These are phyloP conservation scores for Pentalonia nigronervosa DNA, from an alignment of 1,140 invertebrate genomes.

Conservation along the genomic window DNA sequence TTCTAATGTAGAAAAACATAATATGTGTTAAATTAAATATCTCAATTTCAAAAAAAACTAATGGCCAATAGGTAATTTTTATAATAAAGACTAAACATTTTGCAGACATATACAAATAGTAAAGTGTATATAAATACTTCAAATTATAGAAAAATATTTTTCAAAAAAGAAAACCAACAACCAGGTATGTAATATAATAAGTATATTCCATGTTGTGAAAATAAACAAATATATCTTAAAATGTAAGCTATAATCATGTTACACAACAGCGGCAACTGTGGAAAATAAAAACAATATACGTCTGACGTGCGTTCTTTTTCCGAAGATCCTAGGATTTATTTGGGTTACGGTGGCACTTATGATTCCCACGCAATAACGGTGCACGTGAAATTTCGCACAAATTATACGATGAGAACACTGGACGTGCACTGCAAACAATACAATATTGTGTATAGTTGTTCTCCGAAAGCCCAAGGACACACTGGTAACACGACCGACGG, in stretches of 20 bases:
- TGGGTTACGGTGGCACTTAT: background rate
- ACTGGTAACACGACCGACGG: background rate
- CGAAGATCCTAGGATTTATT: background rate
- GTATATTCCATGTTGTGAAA: background rate
- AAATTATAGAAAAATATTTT: background rate
- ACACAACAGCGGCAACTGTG: background rate
- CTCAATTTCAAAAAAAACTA: background rate
- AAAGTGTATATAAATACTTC: no score
- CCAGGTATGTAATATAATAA: background rate
- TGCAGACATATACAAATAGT: no score
- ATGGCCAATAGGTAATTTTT: no score
- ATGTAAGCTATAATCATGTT: background rate
- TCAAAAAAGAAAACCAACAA: background rate
- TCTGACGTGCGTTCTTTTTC: background rate
- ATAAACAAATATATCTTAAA: background rate
- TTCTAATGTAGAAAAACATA: background rate
- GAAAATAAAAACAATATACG: background rate
- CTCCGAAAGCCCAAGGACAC: background rate
- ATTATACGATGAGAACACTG: constrained; percentile 16
- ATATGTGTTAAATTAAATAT: background rate
- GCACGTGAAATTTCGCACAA: background rate
- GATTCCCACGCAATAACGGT: background rate
- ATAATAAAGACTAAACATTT: no score
- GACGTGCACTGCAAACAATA: background rate
- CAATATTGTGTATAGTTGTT: background rate